Evolutionary conservation across 1,140 invertebrate genomes (phyloP), one percentile per base, ranked within the genome.

Genomic region (Lordiphosa clarofinis): DNA sequence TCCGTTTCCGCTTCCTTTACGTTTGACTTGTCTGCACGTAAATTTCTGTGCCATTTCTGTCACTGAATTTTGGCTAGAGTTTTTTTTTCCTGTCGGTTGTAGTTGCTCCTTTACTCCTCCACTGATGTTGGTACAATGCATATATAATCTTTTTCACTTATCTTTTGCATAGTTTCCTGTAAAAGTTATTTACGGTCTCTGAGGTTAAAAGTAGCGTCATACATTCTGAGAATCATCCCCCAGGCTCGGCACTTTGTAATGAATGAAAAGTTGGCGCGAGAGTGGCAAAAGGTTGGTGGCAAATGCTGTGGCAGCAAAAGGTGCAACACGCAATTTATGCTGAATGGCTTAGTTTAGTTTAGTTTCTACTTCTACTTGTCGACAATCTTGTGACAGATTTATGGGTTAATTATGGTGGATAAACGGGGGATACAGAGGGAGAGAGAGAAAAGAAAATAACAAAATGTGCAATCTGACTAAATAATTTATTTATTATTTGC

Each of bases 61-160:
- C 39, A 50, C 49, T 39, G 38, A 38, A 33, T 56, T 66, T 65
- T 36, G n/a, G 39, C 49, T 43, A 1, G 5, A 28, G 28, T n/a
- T 46, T 31, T 56, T 50, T 36, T 28, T 28, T 28, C 4, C 4
- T 7, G 24, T 28, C 4, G 24, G 24, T 28, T 28, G 24, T 28
- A 28, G 7, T 39, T 42, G 37, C 10, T 13, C 19, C 4, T 33
- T n/a, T n/a, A 31, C 33, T 48, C 12, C 15, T 49, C 53, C 58
- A 55, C 53, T 79, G 59, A 81, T 74, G 75, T 75, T 60, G 72
- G 71, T 72, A 81, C 76, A 81, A 81, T 81, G 76, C 76, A 82
- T 82, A 75, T 82, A 81, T 82, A 81, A 81, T 81, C 76, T 81
- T 76, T 81, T 81, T 81, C 76, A 81, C 76, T 81, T 81, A 81